A percentile compares a stretch with the other conserved stretches of the same genome.
These are phyloP conservation scores for Aurelia sp. DNA, from an alignment of 30 jellyfish, hydroid and myxozoan species.

Conservation along the genomic window DNA sequence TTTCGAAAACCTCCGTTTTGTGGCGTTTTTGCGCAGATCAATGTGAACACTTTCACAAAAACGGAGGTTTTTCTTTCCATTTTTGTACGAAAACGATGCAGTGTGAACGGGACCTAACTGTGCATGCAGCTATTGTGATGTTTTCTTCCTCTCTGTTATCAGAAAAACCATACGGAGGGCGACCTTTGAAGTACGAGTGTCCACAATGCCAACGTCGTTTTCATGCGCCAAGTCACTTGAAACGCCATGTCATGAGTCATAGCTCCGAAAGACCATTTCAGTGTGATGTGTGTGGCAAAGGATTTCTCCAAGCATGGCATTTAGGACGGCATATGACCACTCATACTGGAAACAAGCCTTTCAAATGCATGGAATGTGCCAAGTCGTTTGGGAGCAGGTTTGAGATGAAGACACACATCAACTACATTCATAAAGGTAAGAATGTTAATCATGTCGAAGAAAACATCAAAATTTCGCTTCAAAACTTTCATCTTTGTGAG, in stretches of 20 bases:
- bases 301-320: conserved; percentile 99
- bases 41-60: too few species aligned
- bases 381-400: conserved; percentile 98
- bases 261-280: conserved; percentile 96
- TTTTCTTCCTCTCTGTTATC: background rate
- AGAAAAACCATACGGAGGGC: conserved; percentile 99
- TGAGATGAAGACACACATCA: conserved; percentile 97
- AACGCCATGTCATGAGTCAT: conserved; percentile 94
- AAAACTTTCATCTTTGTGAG: too few species aligned
- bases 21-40: too few species aligned
- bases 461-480: too few species aligned
- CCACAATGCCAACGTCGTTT: conserved; percentile 90
- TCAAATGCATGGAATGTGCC: conserved; percentile 92
- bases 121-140: too few species aligned
- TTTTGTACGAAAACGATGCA: too few species aligned
- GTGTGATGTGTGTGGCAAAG: conserved; percentile 93
- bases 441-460: too few species aligned
- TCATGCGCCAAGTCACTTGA: conserved; percentile 98
- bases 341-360: conserved; percentile 98
- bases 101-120: too few species aligned
- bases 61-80: too few species aligned
- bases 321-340: conserved; percentile 99
- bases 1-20: too few species aligned
- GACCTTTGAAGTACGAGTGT: conserved; percentile 93
- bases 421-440: conserved; percentile 96